Percentiles rank a stretch among this genome's conserved stretches.
These are phyloP conservation scores for Hylaeus anthracinus DNA, from an alignment of 1,140 invertebrate genomes.

Conservation along the genomic window DNA sequence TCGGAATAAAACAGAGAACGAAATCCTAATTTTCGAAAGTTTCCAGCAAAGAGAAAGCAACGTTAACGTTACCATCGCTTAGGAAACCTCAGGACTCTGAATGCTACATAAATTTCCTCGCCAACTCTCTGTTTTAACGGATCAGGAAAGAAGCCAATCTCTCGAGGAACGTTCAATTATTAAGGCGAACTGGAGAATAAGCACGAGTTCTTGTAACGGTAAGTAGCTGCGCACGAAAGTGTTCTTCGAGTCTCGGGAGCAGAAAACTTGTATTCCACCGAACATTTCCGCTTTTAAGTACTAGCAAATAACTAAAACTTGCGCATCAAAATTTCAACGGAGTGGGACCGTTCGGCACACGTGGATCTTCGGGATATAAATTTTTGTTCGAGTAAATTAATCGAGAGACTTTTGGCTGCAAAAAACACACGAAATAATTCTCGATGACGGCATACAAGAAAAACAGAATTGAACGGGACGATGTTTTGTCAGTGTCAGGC, in stretches of 20 bases:
- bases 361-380: background rate
- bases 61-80: background rate
- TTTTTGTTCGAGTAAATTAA: background rate
- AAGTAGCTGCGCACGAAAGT: background rate
- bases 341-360: background rate
- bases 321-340: background rate
- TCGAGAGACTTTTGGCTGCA: background rate
- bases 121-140: background rate
- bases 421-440: background rate
- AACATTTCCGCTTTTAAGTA: background rate
- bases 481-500: slow-evolving; percentile 14
- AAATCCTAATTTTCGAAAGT: slow-evolving; percentile 28
- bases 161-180: slow-evolving; percentile 31
- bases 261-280: background rate
- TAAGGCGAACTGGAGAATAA: slow-evolving; percentile 31
- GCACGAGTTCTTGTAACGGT: background rate
- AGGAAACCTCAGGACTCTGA: slow-evolving; percentile 8
- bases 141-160: slow-evolving; percentile 37
- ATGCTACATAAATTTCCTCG: slow-evolving; percentile 19
- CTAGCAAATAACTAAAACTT: background rate
- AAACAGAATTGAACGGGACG: background rate
- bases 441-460: background rate
- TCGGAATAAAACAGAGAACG: background rate
- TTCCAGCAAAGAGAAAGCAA: background rate
- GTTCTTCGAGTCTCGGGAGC: too few species aligned